A percentile compares a stretch with the other conserved stretches of the same genome.
phyloP scores from a whole-genome alignment of 2,888 invertebrate species.

The Trachelus stipa region DNA sequence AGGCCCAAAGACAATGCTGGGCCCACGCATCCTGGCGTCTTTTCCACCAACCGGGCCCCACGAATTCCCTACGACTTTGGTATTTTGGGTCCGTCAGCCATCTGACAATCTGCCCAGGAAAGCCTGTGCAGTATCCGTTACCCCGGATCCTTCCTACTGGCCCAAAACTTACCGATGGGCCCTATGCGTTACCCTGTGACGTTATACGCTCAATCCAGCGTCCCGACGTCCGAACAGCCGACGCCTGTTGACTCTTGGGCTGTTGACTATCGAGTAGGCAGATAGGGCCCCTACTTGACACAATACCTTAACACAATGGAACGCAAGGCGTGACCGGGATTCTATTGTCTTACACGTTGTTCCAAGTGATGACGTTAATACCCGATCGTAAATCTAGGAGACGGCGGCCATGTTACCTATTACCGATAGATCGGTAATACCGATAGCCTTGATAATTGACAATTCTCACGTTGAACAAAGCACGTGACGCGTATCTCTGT shows the following conservation, averaged over 20 bases:
- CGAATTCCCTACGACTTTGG: neutral
- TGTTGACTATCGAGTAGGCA: neutral
- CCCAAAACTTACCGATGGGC: neutral
- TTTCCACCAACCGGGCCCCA: neutral
- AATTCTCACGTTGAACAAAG: neutral
- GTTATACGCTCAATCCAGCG: neutral
- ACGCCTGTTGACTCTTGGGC: neutral
- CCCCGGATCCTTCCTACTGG: neutral
- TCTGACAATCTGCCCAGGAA: too few relatives aligned
- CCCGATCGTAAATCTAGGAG: neutral
- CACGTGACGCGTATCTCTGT: neutral
- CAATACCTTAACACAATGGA: slow-evolving; percentile 7
- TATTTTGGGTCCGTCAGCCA: neutral
- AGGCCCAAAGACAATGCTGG: neutral
- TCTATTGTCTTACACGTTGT: slow-evolving; percentile 2
- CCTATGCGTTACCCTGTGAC: neutral
- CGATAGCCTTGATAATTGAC: neutral
- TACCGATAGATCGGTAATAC: neutral
- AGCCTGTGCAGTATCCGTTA: neutral
- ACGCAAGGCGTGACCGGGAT: slow-evolving; percentile 6
- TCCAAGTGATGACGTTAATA: neutral
- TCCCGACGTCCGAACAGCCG: neutral
- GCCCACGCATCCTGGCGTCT: neutral
- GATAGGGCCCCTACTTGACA: slow-evolving; percentile 2
- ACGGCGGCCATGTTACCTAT: neutral